phyloP scores from a whole-genome alignment of 1,140 invertebrate species.

The Choristoneura fumiferana region DNA sequence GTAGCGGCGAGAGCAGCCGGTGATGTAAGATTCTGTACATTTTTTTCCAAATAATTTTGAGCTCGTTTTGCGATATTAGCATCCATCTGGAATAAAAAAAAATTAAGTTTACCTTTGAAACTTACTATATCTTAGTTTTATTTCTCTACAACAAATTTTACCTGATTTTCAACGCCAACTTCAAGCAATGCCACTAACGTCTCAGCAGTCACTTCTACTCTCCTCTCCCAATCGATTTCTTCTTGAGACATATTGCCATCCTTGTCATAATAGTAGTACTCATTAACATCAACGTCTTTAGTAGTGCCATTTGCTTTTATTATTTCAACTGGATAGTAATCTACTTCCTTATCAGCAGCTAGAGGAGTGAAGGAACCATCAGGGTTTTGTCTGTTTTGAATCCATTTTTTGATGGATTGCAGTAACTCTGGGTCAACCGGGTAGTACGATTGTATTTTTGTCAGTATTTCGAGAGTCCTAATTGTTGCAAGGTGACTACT shows the following conservation, averaged over 20 bases:
- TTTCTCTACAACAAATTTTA: too few relatives aligned
- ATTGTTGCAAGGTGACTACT: conserved; percentile 80
- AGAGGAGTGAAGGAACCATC: conserved; percentile 81
- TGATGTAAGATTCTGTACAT: conserved; percentile 75
- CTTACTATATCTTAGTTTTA: too few relatives aligned
- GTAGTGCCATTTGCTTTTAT: conserved; percentile 53
- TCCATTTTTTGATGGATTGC: conserved; percentile 79
- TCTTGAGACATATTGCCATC: conserved; percentile 74
- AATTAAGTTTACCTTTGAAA: too few relatives aligned
- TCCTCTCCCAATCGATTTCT: conserved; percentile 72
- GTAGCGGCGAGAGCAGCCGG: conserved; percentile 79
- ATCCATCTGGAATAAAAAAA: conserved; percentile 68
- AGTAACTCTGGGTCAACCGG: conserved; percentile 80
- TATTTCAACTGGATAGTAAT: conserved; percentile 67
- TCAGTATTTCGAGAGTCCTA: conserved; percentile 79
- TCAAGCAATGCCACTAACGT: conserved; percentile 80
- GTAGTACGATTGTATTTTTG: conserved; percentile 79
- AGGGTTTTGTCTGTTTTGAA: conserved; percentile 79
- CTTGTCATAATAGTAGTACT: conserved; percentile 71
- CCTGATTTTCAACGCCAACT: conserved; percentile 80
- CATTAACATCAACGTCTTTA: conserved; percentile 59
- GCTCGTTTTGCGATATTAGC: conserved; percentile 72
- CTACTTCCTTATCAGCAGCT: conserved; percentile 77
- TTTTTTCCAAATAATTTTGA: conserved; percentile 79
- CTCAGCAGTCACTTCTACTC: conserved; percentile 80